A percentile compares a stretch with the other conserved stretches of the same genome.
Conservation (phyloP, 2,113 vertebrate genomes). For the Bos taurus region DNA sequence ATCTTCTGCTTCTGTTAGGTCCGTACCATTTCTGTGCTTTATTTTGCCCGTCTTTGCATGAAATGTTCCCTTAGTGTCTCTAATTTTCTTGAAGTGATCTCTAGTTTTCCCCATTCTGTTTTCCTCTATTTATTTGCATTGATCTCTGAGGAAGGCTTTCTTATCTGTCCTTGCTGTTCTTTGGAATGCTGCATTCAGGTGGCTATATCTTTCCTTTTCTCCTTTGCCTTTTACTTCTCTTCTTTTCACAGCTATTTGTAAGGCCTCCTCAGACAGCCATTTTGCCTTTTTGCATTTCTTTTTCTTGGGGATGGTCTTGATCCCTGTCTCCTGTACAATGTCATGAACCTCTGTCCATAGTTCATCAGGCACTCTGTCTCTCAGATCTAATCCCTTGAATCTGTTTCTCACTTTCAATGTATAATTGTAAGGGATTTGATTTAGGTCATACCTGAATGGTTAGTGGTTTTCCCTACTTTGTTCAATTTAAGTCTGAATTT, state of each 20-base stretch:
- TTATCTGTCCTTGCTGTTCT: neutral
- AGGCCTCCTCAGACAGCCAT: neutral
- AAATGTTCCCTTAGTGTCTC: neutral
- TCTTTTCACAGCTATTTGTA: neutral
- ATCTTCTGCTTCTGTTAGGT: neutral
- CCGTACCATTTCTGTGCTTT: neutral
- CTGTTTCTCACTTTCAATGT: neutral
- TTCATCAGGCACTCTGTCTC: neutral
- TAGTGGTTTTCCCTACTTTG: neutral
- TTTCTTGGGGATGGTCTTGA: neutral
- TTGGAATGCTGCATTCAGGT: neutral
- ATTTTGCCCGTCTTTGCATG: neutral
- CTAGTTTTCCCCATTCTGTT: neutral
- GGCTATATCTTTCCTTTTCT: neutral
- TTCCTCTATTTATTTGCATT: neutral
- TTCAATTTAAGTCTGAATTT: neutral
- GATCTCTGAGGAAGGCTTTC: neutral
- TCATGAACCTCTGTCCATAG: neutral
- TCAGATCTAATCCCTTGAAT: neutral
- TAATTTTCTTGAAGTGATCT: neutral
- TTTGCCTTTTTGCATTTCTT: neutral
- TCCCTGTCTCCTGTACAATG: neutral
- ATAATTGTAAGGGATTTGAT: neutral
- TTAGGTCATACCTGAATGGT: neutral
- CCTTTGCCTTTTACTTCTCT: neutral